phyloP scores from a whole-genome alignment of 1,140 invertebrate species.

The Sogatella furcifera region DNA sequence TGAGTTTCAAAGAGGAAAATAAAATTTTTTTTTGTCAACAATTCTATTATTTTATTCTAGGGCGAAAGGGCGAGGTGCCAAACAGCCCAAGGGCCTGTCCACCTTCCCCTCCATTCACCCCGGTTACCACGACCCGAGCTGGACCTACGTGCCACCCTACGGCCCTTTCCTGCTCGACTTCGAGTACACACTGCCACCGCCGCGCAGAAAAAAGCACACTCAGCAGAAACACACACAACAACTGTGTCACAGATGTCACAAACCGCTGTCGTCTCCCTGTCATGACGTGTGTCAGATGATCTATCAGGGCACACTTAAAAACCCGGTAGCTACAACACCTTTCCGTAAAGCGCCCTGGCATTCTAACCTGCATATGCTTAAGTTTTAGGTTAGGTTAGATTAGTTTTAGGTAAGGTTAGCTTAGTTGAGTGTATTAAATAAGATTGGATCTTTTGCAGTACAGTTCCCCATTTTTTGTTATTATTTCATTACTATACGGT shows the following conservation, averaged over 20 bases:
- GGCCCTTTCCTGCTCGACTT: slow-evolving; percentile 6
- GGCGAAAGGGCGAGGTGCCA: slow-evolving; percentile 11
- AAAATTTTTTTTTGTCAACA: too few species aligned
- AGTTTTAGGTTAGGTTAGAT: slow-evolving; percentile 21
- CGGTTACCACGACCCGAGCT: slow-evolving; percentile 12
- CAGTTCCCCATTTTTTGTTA: too few species aligned
- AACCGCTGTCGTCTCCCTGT: not conserved
- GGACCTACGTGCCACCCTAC: slow-evolving; percentile 7
- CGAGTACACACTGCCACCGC: slow-evolving; percentile 25
- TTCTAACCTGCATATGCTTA: slow-evolving; percentile 38
- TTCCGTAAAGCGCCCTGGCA: slow-evolving; percentile 41
- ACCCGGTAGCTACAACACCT: slow-evolving; percentile 10
- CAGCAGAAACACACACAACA: not conserved
- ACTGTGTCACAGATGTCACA: not conserved
- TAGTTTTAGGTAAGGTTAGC: too few species aligned
- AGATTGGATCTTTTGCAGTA: too few species aligned
- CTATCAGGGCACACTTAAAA: not conserved
- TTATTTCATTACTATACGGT: too few species aligned
- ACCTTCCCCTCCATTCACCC: not conserved
- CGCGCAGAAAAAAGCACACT: slow-evolving; percentile 20
- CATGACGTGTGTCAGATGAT: not conserved
- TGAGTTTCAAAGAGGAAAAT: too few species aligned
- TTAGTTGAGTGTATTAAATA: too few species aligned
- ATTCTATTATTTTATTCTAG: slow-evolving; percentile 17
- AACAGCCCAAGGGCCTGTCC: slow-evolving; percentile 2